Conservation (phyloP, 2,113 vertebrate genomes). For the Micronycteris hirsuta region DNA sequence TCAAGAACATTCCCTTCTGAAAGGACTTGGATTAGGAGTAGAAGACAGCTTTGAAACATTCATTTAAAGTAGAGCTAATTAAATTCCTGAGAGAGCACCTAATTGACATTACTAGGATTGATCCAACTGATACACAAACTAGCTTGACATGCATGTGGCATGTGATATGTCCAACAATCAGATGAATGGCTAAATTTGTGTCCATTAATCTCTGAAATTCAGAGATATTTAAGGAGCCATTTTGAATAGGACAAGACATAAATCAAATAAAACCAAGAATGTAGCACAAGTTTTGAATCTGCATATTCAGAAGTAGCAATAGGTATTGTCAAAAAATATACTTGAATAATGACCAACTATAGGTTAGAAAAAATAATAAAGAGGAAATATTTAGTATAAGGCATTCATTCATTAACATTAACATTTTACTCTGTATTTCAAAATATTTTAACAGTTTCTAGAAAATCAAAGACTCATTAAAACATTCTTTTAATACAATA, state of each 20-base stretch:
- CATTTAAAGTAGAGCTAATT: not conserved
- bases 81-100: not conserved
- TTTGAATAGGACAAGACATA: not conserved
- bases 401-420: constrained; percentile 21
- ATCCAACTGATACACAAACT: not conserved
- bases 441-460: not conserved
- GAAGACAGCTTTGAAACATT: not conserved
- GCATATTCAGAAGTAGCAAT: not conserved
- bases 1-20: not conserved
- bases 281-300: not conserved
- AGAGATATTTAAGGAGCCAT: not conserved
- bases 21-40: not conserved
- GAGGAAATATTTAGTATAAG: not conserved
- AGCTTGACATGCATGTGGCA: not conserved
- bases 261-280: not conserved
- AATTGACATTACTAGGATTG: not conserved
- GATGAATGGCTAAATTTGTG: not conserved
- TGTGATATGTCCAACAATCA: not conserved
- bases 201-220: not conserved
- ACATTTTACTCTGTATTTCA: not conserved
- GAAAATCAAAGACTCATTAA: not conserved
- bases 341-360: not conserved
- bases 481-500: not conserved
- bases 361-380: not conserved
- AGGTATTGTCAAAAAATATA: not conserved